Evolutionary conservation across 2,113 vertebrate genomes (phyloP).

Genomic region (Eurystomus gularis): DNA sequence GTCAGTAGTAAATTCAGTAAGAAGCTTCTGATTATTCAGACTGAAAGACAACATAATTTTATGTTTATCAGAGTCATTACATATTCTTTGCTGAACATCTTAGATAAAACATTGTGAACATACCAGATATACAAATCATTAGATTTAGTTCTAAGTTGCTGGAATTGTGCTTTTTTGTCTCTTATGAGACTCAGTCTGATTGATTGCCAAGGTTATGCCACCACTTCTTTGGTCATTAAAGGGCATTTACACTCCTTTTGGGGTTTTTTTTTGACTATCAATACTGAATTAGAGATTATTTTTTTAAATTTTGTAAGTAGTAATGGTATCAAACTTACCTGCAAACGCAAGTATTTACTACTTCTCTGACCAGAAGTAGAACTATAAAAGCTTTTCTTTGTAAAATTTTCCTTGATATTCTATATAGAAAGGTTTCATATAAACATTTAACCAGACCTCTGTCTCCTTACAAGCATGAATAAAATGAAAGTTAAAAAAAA

Average conservation of each 20-base stretch:
- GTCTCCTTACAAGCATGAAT: background rate
- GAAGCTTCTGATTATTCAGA: background rate
- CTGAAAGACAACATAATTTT: background rate
- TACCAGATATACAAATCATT: background rate
- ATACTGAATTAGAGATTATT: background rate
- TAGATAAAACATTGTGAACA: background rate
- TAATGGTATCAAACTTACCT: background rate
- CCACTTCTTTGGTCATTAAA: background rate
- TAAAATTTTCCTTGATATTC: background rate
- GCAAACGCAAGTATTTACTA: background rate
- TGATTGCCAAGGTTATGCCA: background rate
- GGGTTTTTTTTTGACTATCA: background rate
- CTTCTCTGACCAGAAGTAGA: background rate
- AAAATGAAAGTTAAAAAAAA: background rate
- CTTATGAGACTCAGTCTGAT: background rate
- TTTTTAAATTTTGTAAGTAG: background rate
- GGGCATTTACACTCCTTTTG: background rate
- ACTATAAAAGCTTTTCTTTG: background rate
- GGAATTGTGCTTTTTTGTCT: background rate
- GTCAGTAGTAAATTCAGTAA: background rate
- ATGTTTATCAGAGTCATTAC: background rate
- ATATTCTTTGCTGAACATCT: background rate
- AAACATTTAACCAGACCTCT: background rate
- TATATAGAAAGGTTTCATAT: background rate
- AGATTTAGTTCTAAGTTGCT: background rate